A percentile compares a stretch with the other conserved stretches of the same genome.
These are phyloP conservation scores for Oreochromis grahami DNA, from an alignment of 2,797 vertebrate species.

Conservation along the genomic window DNA sequence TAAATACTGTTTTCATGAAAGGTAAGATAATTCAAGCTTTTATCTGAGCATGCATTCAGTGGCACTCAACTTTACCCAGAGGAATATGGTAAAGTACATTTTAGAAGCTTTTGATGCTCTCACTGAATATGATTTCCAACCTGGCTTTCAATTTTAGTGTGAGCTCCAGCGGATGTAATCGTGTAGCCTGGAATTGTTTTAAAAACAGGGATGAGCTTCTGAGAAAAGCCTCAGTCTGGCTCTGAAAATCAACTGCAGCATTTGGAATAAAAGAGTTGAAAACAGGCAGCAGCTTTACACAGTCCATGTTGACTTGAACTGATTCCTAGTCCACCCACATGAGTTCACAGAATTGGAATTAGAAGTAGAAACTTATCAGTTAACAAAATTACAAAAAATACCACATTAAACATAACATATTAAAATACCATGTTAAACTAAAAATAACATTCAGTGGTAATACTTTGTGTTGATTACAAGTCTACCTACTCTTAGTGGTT, in stretches of 20 bases:
- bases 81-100: background rate
- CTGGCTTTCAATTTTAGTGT: background rate
- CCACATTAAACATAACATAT: background rate
- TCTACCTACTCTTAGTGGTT: background rate
- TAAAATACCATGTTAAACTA: background rate
- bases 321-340: background rate
- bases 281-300: conserved; percentile 4
- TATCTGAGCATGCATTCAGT: background rate
- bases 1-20: background rate
- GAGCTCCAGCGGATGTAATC: conserved; percentile 2
- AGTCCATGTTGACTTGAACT: background rate
- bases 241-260: conserved; percentile 10
- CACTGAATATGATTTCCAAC: background rate
- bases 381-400: background rate
- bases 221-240: conserved; percentile 30
- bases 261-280: background rate
- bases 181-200: conserved; percentile 26
- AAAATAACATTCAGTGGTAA: background rate
- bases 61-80: background rate
- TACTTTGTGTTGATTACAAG: background rate
- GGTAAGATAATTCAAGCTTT: background rate
- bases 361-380: background rate
- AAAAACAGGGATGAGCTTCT: conserved; percentile 36
- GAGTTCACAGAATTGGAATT: background rate
- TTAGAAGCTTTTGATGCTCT: background rate